phyloP scores from a whole-genome alignment of 2,888 invertebrate species.

The Teinopalpus imperialis region DNA sequence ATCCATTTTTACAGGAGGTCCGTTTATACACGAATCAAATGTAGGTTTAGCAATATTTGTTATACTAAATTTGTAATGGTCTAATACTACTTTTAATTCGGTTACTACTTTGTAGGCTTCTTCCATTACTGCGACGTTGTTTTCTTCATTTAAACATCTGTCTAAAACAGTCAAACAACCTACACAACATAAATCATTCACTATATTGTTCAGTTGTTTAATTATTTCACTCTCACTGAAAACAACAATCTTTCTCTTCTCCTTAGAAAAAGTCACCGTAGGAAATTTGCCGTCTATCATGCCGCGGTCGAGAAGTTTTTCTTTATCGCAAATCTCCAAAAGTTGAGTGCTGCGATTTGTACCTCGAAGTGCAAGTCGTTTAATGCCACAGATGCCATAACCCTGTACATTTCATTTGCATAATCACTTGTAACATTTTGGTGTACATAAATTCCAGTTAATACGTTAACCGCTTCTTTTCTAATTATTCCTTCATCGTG shows the following conservation, averaged over 20 bases:
- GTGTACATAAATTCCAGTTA: slow-evolving; percentile 85
- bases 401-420: slow-evolving; percentile 73
- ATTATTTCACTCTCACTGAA: slow-evolving; percentile 86
- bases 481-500: slow-evolving; percentile 90
- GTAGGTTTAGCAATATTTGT: slow-evolving; percentile 14
- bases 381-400: slow-evolving; percentile 83
- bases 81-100: slow-evolving; percentile 69
- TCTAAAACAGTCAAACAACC: slow-evolving; percentile 88
- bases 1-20: background rate
- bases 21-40: background rate
- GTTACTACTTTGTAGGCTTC: slow-evolving; percentile 75
- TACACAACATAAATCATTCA: slow-evolving; percentile 85
- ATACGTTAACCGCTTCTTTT: slow-evolving; percentile 85
- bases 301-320: slow-evolving; percentile 86
- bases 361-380: slow-evolving; percentile 93
- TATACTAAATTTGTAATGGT: slow-evolving; percentile 63
- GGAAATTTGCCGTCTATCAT: slow-evolving; percentile 92
- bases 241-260: slow-evolving; percentile 88
- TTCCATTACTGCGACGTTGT: slow-evolving; percentile 85
- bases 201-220: slow-evolving; percentile 83
- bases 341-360: slow-evolving; percentile 86
- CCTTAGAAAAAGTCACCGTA: slow-evolving; percentile 89
- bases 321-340: slow-evolving; percentile 87
- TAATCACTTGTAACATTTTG: slow-evolving; percentile 75
- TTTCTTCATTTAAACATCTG: slow-evolving; percentile 83